phyloP scores from a whole-genome alignment of 1,140 invertebrate species.

The Neodiprion lecontei region DNA sequence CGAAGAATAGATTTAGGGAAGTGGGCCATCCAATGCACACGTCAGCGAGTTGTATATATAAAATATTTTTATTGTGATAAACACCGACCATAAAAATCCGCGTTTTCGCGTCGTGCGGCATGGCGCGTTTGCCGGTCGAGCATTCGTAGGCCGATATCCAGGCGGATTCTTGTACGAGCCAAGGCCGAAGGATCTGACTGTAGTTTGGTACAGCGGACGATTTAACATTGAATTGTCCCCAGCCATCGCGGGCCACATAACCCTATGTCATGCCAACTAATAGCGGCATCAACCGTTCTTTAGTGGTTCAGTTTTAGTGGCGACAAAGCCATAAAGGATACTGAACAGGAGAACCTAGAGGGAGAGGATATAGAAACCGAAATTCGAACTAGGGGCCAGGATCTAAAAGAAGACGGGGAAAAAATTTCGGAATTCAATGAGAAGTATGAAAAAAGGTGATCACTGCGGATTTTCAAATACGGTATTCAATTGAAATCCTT shows the following conservation, averaged over 20 bases:
- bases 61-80: slow-evolving; percentile 16
- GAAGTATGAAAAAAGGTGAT: no score
- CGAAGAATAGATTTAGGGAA: neutral
- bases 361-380: neutral
- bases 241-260: neutral
- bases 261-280: slow-evolving; percentile 5
- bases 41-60: slow-evolving; percentile 9
- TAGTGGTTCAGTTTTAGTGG: slow-evolving; percentile 1
- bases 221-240: slow-evolving; percentile 7
- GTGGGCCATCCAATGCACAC: neutral
- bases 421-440: neutral
- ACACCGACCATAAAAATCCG: slow-evolving; percentile 9
- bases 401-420: neutral
- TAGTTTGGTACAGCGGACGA: neutral
- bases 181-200: neutral
- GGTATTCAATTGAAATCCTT: no score
- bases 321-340: neutral
- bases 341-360: neutral
- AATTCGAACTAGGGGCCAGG: no score
- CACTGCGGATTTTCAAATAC: no score
- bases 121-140: neutral
- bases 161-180: neutral
- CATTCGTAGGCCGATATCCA: neutral
- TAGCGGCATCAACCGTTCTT: slow-evolving; percentile 4
- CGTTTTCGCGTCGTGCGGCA: neutral